Evolutionary conservation across 2,797 vertebrate species (phyloP), one percentile per base, ranked within the genome.

Genomic region (Thaleichthys pacificus): DNA sequence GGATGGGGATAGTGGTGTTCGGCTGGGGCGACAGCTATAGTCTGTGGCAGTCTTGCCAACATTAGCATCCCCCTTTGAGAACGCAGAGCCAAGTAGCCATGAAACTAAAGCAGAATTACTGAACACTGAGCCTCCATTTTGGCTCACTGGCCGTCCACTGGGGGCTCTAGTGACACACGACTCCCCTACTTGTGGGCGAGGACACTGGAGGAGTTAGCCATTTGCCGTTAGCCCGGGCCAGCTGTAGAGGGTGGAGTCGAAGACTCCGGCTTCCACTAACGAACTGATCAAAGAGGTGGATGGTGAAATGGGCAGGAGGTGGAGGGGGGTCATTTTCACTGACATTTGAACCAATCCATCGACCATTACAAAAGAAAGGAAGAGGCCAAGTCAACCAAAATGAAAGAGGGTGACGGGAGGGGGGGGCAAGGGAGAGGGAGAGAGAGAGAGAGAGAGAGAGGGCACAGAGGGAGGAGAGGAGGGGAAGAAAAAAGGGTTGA

Each of bases 231-330:
- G 73, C 65, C 71, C 75, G 73, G 30, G 77, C 77, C 75, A 87
- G 75, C 17, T 63, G 28, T 68, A 15, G 64, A 78, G 75, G 80
- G 77, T 3, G 47, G 26, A 73, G 61, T 70, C 49, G 38, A 21
- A 6, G 74, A 74, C 69, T 57, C 71, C 19, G 49, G 72, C 73
- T 82, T 54, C 74, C 42, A 76, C 77, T 70, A 82, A 81, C 80
- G 75, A 84, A 85, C 81, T 87, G 86, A 89, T 90, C 81, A 86
- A 88, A 90, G 88, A 72, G 49, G 65, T 60, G 38, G 61, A 75
- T 67, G 79, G 79, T 28, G 82, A 75, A 78, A 64, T 51, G 32
- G 74, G 82, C 77, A 51, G 72, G 69, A 69, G 58, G 61, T 70
- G 58, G 58, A 70, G 79, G 63, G 17, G 35, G 14, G 24, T 79